Percentiles rank a stretch among this genome's conserved stretches.
Conservation (phyloP, 2,113 vertebrate species). For the Sula dactylatra region DNA sequence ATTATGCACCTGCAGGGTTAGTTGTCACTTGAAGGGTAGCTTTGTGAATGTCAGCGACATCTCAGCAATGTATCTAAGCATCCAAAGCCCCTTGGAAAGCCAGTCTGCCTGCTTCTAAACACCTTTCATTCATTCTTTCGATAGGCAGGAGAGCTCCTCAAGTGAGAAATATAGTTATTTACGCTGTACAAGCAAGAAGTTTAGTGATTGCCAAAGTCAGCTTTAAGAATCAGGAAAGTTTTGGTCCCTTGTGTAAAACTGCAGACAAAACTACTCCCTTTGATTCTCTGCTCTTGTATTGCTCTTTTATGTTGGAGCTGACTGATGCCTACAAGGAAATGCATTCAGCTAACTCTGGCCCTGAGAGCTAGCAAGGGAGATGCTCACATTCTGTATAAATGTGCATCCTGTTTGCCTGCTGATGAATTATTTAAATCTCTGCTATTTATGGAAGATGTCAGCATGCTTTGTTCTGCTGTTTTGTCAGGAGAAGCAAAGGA, state of each 20-base stretch:
- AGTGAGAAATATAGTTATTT: neutral
- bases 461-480: neutral
- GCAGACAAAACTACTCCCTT: constrained; percentile 5
- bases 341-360: neutral
- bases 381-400: neutral
- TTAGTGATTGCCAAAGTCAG: neutral
- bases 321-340: constrained; percentile 28
- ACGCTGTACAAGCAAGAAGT: neutral
- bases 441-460: constrained; percentile 51
- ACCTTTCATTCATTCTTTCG: neutral
- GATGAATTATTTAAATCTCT: constrained; percentile 46
- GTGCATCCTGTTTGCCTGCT: neutral
- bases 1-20: neutral
- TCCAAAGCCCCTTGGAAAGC: neutral
- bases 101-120: neutral
- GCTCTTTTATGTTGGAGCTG: constrained; percentile 35
- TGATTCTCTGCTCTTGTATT: constrained; percentile 14
- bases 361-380: constrained; percentile 1
- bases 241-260: neutral
- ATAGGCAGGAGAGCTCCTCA: neutral
- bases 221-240: neutral
- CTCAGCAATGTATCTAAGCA: neutral
- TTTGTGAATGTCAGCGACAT: neutral
- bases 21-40: neutral
- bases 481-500: neutral